Percentiles rank a stretch among this genome's conserved stretches.
phyloP scores from a whole-genome alignment of 2,888 invertebrate species.

The Elysia crispata region DNA sequence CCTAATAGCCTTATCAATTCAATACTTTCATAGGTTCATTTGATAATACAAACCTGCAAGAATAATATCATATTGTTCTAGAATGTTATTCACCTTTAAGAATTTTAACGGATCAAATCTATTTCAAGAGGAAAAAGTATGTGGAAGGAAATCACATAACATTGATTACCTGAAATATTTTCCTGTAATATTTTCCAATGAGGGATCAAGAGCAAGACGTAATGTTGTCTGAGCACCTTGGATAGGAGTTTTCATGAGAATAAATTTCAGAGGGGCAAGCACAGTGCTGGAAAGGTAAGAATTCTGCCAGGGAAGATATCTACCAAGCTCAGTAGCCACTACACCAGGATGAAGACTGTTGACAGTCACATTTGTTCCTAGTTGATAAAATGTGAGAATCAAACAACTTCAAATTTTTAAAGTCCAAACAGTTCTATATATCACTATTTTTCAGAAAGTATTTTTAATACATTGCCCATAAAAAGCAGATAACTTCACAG shows the following conservation, averaged over 20 bases:
- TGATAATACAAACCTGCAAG: neutral
- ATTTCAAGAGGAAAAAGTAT: neutral
- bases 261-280: constrained; percentile 61
- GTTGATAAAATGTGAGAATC: neutral
- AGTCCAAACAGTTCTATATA: too few species aligned
- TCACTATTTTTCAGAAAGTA: too few species aligned
- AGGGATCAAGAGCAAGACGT: constrained; percentile 64
- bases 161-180: constrained; percentile 64
- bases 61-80: too few species aligned
- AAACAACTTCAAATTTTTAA: too few species aligned
- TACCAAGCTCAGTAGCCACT: constrained; percentile 60
- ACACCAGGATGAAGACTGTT: constrained; percentile 69
- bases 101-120: too few species aligned
- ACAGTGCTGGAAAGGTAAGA: constrained; percentile 60
- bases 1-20: too few species aligned
- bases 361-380: constrained; percentile 69
- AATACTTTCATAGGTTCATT: too few species aligned
- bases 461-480: too few species aligned
- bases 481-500: too few species aligned
- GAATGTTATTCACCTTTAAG: neutral
- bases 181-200: constrained; percentile 64
- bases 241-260: constrained; percentile 63
- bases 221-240: constrained; percentile 73
- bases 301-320: constrained; percentile 59
- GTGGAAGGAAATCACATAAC: neutral